phyloP scores from a whole-genome alignment of 2,888 invertebrate species.

The Ectemnius continuus region DNA sequence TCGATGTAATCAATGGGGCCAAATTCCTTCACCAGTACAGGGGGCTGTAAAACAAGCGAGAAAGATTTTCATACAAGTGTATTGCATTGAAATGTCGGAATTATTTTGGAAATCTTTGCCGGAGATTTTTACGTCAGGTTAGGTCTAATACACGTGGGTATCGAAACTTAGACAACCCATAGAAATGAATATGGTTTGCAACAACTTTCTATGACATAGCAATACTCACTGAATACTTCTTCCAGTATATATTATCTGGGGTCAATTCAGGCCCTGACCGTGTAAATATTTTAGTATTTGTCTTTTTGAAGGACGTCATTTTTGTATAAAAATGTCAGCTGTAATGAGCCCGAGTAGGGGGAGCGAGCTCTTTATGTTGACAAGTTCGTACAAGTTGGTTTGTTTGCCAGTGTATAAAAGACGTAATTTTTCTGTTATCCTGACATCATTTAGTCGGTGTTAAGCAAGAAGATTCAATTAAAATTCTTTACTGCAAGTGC shows the following conservation, averaged over 20 bases:
- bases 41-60: conserved; percentile 80
- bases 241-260: conserved; percentile 92
- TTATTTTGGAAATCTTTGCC: neutral
- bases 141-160: conserved; percentile 49
- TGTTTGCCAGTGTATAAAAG: neutral
- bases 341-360: conserved; percentile 44
- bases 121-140: conserved; percentile 49
- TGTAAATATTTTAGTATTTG: conserved; percentile 84
- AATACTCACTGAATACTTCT: conserved; percentile 87
- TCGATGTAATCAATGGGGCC: conserved; percentile 95
- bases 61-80: conserved; percentile 5
- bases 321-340: conserved; percentile 64
- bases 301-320: conserved; percentile 85
- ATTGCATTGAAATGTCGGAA: neutral
- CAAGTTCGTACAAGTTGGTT: conserved; percentile 38
- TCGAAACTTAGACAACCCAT: conserved; percentile 5
- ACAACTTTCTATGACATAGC: neutral
- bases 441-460: neutral
- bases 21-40: conserved; percentile 94
- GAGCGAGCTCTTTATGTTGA: conserved; percentile 47
- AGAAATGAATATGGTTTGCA: neutral
- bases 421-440: too few relatives aligned
- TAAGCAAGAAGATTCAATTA: conserved; percentile 2
- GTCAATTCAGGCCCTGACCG: conserved; percentile 85
- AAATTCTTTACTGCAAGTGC: neutral